These are phyloP conservation scores for Pimephales promelas DNA, from an alignment of 2,113 vertebrate species.

Conservation along the genomic window DNA sequence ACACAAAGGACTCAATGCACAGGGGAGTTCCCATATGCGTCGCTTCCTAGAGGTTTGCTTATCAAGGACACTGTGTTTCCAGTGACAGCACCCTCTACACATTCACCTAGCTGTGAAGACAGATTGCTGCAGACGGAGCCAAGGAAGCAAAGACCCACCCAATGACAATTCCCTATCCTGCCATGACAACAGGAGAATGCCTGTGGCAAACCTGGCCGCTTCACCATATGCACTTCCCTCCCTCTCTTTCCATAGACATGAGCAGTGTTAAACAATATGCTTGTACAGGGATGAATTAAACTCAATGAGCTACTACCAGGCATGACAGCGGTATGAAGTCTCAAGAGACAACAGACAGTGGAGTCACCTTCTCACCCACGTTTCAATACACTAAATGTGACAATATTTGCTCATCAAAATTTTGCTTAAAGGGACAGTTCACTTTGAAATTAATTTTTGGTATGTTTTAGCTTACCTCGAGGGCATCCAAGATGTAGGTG, in stretches of 20 bases:
- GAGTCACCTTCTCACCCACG: not conserved
- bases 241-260: not conserved
- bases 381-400: not conserved
- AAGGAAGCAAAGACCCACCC: slow-evolving; percentile 52
- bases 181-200: slow-evolving; percentile 47
- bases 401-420: not conserved
- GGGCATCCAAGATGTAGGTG: no score
- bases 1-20: slow-evolving; percentile 26
- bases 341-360: not conserved
- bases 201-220: slow-evolving; percentile 14
- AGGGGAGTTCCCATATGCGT: slow-evolving; percentile 36
- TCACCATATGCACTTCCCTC: slow-evolving; percentile 12
- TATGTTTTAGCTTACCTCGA: no score
- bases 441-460: no score
- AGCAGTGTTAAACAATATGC: not conserved
- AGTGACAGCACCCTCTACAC: slow-evolving; percentile 56
- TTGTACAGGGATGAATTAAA: not conserved
- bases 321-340: not conserved
- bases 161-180: slow-evolving; percentile 27
- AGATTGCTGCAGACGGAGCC: slow-evolving; percentile 50
- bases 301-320: not conserved
- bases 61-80: slow-evolving; percentile 74
- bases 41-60: slow-evolving; percentile 64
- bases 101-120: slow-evolving; percentile 50
- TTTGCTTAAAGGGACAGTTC: no score